These are phyloP conservation scores for Hippocampus zosterae DNA, from an alignment of 2,113 vertebrate species.

Conservation along the genomic window DNA sequence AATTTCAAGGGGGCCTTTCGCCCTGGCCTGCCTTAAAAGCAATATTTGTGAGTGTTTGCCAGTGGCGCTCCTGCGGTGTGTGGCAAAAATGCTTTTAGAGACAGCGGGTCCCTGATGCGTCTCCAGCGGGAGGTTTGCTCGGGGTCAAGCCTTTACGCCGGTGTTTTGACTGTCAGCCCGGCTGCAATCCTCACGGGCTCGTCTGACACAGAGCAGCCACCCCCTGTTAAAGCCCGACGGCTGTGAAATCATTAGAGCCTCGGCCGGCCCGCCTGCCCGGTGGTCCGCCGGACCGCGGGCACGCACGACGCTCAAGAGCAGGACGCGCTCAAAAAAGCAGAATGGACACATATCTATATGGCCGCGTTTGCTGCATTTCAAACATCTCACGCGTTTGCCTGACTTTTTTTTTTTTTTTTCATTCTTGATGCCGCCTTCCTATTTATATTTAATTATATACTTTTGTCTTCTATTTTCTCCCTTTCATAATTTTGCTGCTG, in stretches of 20 bases:
- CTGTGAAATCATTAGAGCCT: constrained; percentile 59
- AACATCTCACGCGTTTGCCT: not conserved
- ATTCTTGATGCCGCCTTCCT: no score
- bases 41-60: not conserved
- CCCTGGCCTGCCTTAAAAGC: not conserved
- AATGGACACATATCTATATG: not conserved
- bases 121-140: constrained; percentile 28
- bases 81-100: constrained; percentile 28
- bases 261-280: constrained; percentile 24
- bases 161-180: constrained; percentile 56
- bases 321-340: constrained; percentile 1
- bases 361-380: not conserved
- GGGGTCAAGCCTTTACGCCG: constrained; percentile 43
- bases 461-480: no score
- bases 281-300: constrained; percentile 38
- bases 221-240: constrained; percentile 48
- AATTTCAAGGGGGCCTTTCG: not conserved
- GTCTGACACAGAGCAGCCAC: constrained; percentile 60
- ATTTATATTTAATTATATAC: no score
- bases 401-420: not conserved
- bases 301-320: not conserved
- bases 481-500: no score
- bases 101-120: constrained; percentile 27
- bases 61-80: not conserved
- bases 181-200: constrained; percentile 31